phyloP scores from a whole-genome alignment of 2,797 vertebrate species.

The Epinephelus malabaricus region DNA sequence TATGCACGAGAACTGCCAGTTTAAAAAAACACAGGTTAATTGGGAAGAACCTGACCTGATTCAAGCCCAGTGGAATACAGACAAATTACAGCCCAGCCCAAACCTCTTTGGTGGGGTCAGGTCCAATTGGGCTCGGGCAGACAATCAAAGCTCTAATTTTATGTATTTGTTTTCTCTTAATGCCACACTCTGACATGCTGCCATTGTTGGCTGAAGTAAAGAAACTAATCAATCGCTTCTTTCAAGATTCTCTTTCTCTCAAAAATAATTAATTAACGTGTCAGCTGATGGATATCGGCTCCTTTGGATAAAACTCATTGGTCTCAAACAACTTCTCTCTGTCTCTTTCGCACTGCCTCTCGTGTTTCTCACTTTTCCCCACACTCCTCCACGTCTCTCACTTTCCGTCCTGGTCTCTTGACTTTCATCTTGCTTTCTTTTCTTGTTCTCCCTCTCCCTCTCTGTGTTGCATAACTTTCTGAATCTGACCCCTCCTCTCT shows the following conservation, averaged over 20 bases:
- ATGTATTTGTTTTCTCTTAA: background rate
- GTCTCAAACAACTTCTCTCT: background rate
- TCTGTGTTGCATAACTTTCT: conserved; percentile 63
- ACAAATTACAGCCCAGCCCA: no score
- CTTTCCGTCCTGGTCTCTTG: conserved; percentile 21
- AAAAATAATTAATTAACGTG: background rate
- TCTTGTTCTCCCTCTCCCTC: conserved; percentile 25
- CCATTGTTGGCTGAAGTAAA: background rate
- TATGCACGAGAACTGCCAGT: no score
- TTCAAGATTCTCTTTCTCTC: background rate
- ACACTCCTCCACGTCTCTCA: conserved; percentile 29
- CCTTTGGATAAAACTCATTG: background rate
- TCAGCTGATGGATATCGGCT: background rate
- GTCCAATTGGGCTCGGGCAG: no score
- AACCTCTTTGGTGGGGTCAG: no score
- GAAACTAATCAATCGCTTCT: background rate
- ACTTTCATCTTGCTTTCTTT: conserved; percentile 43
- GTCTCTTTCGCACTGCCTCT: conserved; percentile 19
- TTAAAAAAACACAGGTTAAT: no score
- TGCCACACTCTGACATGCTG: background rate
- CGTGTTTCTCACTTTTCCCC: conserved; percentile 18
- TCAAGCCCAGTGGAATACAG: no score
- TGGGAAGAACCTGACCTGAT: no score
- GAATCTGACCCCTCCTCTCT: conserved; percentile 20
- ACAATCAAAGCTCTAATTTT: background rate